phyloP scores from a whole-genome alignment of 2,797 vertebrate species.

The Ciconia nigra region DNA sequence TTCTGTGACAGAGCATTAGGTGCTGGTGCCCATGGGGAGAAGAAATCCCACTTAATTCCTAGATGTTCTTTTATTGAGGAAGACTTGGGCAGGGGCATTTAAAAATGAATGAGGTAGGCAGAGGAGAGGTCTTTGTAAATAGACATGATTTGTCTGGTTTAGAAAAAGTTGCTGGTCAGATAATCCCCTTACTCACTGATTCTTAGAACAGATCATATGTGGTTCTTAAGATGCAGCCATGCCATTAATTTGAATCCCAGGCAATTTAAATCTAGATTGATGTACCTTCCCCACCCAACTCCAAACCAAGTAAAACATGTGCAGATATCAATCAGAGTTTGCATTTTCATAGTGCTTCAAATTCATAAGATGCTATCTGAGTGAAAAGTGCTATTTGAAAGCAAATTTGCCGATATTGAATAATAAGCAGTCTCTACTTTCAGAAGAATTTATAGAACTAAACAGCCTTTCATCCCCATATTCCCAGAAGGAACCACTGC shows the following conservation, averaged over 20 bases:
- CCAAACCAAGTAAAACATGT: neutral
- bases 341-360: neutral
- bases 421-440: neutral
- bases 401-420: neutral
- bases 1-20: neutral
- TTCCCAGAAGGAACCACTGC: constrained; percentile 28
- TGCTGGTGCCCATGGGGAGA: rapidly evolving
- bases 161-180: neutral
- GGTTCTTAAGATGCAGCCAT: neutral
- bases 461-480: neutral
- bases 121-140: neutral
- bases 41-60: neutral
- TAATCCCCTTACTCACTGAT: neutral
- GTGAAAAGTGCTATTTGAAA: neutral
- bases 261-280: neutral
- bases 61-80: neutral
- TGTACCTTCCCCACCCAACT: neutral
- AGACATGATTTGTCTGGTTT: neutral
- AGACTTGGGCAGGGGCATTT: neutral
- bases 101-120: neutral
- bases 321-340: neutral
- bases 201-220: neutral
- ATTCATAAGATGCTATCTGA: neutral
- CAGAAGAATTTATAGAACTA: neutral
- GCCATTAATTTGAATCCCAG: neutral